Conservation (phyloP, 2,888 invertebrate species). For the Ecliptopera silaceata region DNA sequence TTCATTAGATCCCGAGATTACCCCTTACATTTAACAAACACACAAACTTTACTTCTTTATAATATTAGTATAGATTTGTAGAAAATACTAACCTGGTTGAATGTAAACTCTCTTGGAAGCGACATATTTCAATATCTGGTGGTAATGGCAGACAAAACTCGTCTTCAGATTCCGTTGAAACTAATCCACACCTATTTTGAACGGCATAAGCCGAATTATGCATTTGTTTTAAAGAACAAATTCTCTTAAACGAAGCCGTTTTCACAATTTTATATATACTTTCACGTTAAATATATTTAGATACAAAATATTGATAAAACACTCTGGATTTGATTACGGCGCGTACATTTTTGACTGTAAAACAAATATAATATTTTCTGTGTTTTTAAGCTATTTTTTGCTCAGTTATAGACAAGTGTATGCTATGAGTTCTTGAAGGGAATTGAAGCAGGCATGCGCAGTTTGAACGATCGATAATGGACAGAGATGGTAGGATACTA, state of each 20-base stretch:
- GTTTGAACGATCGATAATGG: conserved; percentile 23
- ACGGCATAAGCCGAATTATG: conserved; percentile 68
- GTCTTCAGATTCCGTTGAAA: conserved; percentile 74
- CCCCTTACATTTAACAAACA: too few species aligned
- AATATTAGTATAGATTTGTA: too few species aligned
- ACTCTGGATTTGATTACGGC: conserved; percentile 26
- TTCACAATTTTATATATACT: conserved; percentile 51
- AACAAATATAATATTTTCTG: not conserved
- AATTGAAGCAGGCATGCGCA: conserved; percentile 25
- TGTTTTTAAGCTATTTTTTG: conserved; percentile 12
- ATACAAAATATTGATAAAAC: too few species aligned
- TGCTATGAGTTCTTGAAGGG: not conserved
- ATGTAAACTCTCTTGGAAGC: conserved; percentile 84
- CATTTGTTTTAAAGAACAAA: conserved; percentile 62
- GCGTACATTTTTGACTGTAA: conserved; percentile 11
- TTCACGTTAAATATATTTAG: conserved; percentile 36
- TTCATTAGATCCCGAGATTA: too few species aligned
- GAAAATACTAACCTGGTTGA: conserved; percentile 74
- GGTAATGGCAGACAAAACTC: conserved; percentile 65
- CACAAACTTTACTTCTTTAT: too few species aligned
- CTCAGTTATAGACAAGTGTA: conserved; percentile 14
- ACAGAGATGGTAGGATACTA: not conserved
- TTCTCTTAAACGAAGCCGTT: conserved; percentile 61
- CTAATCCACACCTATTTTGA: conserved; percentile 51
- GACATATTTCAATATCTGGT: conserved; percentile 81